phyloP scores from a whole-genome alignment of 2,888 invertebrate genomes.

The Pyrrhia umbra region DNA sequence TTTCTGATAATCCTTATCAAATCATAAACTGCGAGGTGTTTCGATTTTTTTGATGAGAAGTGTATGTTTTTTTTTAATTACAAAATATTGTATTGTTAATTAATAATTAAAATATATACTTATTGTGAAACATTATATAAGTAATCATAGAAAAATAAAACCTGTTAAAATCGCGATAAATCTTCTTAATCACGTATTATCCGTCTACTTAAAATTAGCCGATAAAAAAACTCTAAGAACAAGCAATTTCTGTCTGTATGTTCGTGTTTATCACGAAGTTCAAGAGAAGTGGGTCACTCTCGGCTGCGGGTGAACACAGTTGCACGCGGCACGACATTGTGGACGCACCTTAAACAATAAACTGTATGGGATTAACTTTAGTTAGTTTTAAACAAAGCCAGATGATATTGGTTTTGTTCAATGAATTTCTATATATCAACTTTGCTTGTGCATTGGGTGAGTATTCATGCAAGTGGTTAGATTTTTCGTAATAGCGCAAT shows the following conservation, averaged over 20 bases:
- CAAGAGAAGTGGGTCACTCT: slow-evolving; percentile 65
- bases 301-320: slow-evolving; percentile 53
- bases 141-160: not conserved
- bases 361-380: slow-evolving; percentile 13
- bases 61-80: no score
- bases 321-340: slow-evolving; percentile 51
- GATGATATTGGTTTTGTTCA: slow-evolving; percentile 12
- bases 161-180: not conserved
- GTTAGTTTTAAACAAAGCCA: slow-evolving; percentile 5
- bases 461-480: no score
- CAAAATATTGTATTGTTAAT: no score
- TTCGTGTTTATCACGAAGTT: slow-evolving; percentile 59
- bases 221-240: slow-evolving; percentile 30
- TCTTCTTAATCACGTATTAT: not conserved
- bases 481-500: no score
- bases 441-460: not conserved
- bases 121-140: no score
- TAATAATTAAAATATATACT: no score
- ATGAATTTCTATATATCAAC: not conserved
- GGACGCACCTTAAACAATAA: slow-evolving; percentile 1
- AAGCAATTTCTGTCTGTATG: slow-evolving; percentile 40
- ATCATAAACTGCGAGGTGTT: no score
- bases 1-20: no score
- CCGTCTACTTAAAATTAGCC: slow-evolving; percentile 4
- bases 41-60: no score